These are phyloP conservation scores for Planococcus citri DNA, from an alignment of 1,140 invertebrate species.

Conservation along the genomic window DNA sequence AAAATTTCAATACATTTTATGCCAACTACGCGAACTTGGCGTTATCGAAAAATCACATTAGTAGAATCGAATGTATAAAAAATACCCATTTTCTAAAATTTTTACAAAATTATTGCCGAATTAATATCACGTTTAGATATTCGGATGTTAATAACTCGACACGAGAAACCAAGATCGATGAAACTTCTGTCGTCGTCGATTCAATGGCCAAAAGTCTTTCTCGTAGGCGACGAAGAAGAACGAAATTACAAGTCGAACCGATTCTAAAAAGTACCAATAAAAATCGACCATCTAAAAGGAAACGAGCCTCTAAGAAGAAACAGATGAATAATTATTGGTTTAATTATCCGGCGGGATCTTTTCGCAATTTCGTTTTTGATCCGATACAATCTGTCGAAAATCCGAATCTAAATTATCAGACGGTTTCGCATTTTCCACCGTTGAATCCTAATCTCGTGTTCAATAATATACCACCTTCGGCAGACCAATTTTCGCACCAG, in stretches of 20 bases:
- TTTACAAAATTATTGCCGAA: not conserved
- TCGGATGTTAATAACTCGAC: not conserved
- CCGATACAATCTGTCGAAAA: too few relatives aligned
- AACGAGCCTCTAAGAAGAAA: too few relatives aligned
- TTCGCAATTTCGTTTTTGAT: too few relatives aligned
- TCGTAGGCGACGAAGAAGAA: not conserved
- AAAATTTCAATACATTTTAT: not conserved
- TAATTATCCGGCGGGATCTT: too few relatives aligned
- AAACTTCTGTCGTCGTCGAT: not conserved
- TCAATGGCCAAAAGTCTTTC: not conserved
- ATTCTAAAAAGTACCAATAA: too few relatives aligned
- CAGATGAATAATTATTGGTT: too few relatives aligned
- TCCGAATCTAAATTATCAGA: not conserved
- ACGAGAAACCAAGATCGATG: not conserved
- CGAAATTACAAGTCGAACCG: not conserved
- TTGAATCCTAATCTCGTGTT: not conserved
- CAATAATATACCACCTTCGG: too few relatives aligned
- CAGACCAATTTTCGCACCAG: too few relatives aligned
- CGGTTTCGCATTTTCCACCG: not conserved
- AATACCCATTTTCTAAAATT: not conserved
- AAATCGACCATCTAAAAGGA: too few relatives aligned
- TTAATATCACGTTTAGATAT: not conserved
- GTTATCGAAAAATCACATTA: not conserved
- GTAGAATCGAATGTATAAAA: too few relatives aligned
- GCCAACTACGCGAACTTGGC: not conserved